Percentiles rank a stretch among this genome's conserved stretches.
Conservation (phyloP, 2,113 vertebrate genomes). For the Myotis brandtii region DNA sequence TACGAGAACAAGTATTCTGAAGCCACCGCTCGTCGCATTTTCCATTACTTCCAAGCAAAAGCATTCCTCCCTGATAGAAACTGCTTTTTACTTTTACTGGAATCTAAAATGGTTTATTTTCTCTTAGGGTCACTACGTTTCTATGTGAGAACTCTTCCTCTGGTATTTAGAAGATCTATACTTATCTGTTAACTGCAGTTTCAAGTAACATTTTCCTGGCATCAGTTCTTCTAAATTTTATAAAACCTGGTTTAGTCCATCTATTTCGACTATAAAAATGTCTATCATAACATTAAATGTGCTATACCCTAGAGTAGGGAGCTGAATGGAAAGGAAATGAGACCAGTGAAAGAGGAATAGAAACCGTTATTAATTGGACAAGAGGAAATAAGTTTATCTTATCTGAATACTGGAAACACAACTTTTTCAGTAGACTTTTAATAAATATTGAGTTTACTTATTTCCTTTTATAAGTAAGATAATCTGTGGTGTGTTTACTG, state of each 20-base stretch:
- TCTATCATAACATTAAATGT: background rate
- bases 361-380: background rate
- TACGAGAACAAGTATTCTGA: background rate
- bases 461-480: conserved; percentile 30
- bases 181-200: background rate
- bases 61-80: background rate
- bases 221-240: conserved; percentile 10
- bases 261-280: background rate
- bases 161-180: background rate
- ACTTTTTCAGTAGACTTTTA: conserved; percentile 2
- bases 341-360: background rate
- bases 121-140: conserved; percentile 17
- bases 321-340: background rate
- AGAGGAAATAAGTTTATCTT: conserved; percentile 35
- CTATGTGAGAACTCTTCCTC: background rate
- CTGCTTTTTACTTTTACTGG: background rate
- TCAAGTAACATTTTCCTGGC: background rate
- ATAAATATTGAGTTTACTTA: conserved; percentile 46
- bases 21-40: background rate
- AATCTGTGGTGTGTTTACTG: background rate
- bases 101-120: conserved; percentile 11
- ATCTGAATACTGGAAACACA: background rate
- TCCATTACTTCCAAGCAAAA: background rate
- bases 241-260: background rate
- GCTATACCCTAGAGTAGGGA: rapidly evolving